Conservation (phyloP, 2,113 vertebrate genomes). For the Vidua chalybeata region DNA sequence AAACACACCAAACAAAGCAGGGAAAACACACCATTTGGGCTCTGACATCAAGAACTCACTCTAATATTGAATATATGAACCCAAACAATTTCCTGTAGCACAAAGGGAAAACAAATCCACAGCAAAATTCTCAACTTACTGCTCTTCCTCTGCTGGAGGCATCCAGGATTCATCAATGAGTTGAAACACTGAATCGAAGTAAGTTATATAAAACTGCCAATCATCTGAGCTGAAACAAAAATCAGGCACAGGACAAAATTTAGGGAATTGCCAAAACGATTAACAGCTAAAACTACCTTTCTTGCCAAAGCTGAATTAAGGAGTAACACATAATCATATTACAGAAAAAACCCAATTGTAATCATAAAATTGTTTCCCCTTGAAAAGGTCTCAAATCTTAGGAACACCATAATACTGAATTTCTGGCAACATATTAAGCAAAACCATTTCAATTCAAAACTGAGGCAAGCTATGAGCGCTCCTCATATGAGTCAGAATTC, state of each 20-base stretch:
- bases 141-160: constrained; percentile 85
- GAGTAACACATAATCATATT: not conserved
- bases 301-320: not conserved
- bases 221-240: constrained; percentile 91
- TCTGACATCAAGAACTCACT: not conserved
- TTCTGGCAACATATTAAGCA: not conserved
- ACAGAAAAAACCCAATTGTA: not conserved
- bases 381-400: not conserved
- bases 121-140: constrained; percentile 81
- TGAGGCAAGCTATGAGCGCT: not conserved
- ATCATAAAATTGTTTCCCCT: not conserved
- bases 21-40: not conserved
- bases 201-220: constrained; percentile 96
- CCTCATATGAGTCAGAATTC: not conserved
- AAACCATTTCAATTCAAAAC: not conserved
- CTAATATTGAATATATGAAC: not conserved
- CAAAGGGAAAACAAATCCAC: not conserved
- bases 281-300: not conserved
- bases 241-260: constrained; percentile 45
- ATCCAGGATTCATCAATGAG: constrained; percentile 91
- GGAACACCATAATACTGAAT: not conserved
- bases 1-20: not conserved
- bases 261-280: not conserved
- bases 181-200: constrained; percentile 95
- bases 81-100: not conserved